Evolutionary conservation across 2,797 vertebrate genomes (phyloP).

Genomic region (Carduelis carduelis): DNA sequence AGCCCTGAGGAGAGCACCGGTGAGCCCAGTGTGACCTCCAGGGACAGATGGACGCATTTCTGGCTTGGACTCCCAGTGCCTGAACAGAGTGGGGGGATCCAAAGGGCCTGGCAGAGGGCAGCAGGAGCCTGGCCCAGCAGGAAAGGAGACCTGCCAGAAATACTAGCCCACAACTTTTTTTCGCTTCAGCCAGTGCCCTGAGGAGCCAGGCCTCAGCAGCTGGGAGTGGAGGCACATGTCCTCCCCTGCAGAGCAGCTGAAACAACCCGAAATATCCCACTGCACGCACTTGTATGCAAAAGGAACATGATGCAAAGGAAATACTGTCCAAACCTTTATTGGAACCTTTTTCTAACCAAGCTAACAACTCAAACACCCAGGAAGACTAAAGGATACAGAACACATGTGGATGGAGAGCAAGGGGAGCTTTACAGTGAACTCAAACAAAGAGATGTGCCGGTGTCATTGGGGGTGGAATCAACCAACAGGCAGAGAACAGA

Average conservation of each 20-base stretch:
- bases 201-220: neutral
- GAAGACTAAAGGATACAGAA: conserved; percentile 66
- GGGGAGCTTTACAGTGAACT: conserved; percentile 11
- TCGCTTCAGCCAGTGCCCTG: neutral
- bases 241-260: neutral
- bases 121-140: neutral
- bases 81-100: neutral
- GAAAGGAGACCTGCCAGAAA: neutral
- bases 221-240: neutral
- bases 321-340: conserved; percentile 40
- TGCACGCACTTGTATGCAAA: fast-evolving
- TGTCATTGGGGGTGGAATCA: neutral
- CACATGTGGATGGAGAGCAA: conserved; percentile 1
- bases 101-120: neutral
- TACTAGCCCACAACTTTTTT: neutral
- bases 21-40: neutral
- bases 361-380: conserved; percentile 63
- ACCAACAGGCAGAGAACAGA: neutral
- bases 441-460: neutral
- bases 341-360: conserved; percentile 53
- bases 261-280: conserved; percentile 23
- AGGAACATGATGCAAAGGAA: conserved; percentile 32
- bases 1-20: fast-evolving
- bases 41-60: fast-evolving
- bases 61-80: neutral